Percentiles rank a stretch among this genome's conserved stretches.
Evolutionary conservation across 2,888 invertebrate genomes (phyloP).

Genomic region (Teleogryllus oceanicus): DNA sequence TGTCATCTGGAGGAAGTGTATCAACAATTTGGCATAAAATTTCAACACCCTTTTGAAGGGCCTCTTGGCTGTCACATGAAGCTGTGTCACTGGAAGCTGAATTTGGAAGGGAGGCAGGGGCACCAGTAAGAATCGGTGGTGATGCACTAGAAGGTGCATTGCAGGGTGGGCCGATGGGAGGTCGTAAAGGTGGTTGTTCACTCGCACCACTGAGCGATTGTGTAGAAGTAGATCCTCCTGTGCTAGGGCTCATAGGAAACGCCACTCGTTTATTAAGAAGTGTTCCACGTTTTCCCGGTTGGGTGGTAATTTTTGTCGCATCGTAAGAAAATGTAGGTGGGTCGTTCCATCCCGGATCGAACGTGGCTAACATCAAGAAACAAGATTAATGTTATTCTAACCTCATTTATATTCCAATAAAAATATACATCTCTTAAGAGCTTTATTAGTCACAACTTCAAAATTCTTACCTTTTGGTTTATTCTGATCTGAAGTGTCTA

Average conservation of each 20-base stretch:
- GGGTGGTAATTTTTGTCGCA: slow-evolving; percentile 44
- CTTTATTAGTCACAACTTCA: too few relatives aligned
- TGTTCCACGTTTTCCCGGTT: slow-evolving; percentile 49
- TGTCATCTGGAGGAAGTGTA: slow-evolving; percentile 19
- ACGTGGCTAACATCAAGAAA: slow-evolving; percentile 28
- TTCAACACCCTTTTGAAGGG: slow-evolving; percentile 24
- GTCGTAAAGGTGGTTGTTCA: slow-evolving; percentile 33
- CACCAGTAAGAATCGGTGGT: slow-evolving; percentile 20
- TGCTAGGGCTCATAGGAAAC: slow-evolving; percentile 44
- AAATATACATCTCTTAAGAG: too few relatives aligned
- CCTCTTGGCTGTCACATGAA: slow-evolving; percentile 24
- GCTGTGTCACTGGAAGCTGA: background rate
- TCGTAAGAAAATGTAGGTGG: slow-evolving; percentile 55
- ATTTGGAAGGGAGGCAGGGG: background rate
- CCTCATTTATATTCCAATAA: too few relatives aligned
- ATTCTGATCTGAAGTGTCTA: too few relatives aligned
- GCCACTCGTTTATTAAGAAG: slow-evolving; percentile 56
- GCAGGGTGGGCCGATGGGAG: slow-evolving; percentile 33
- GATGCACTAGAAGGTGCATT: background rate
- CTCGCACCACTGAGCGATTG: slow-evolving; percentile 18
- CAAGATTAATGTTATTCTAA: background rate
- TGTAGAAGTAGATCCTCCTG: slow-evolving; percentile 38
- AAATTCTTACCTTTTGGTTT: too few relatives aligned
- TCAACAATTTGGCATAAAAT: slow-evolving; percentile 20
- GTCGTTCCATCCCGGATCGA: slow-evolving; percentile 59